Conservation (phyloP, 1,140 invertebrate genomes). For the Sminthurinus signatus region DNA sequence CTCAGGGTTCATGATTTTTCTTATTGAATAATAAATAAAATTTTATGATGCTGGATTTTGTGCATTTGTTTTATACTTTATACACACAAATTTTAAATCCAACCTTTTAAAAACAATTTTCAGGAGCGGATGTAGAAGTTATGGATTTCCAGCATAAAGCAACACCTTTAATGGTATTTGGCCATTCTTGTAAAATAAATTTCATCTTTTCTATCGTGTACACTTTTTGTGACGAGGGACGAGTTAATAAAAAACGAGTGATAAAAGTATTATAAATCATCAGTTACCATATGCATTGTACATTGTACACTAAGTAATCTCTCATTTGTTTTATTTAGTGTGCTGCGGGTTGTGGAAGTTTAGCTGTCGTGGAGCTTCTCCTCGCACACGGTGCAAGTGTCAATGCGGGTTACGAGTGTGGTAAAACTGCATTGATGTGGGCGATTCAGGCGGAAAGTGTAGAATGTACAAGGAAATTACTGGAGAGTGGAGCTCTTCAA, state of each 20-base stretch:
- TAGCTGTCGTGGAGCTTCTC: constrained; percentile 20
- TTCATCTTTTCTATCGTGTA: too few relatives aligned
- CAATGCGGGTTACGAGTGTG: constrained; percentile 32
- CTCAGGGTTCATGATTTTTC: constrained; percentile 35
- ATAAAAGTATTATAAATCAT: too few relatives aligned
- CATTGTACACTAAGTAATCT: too few relatives aligned
- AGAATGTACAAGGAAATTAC: constrained; percentile 32
- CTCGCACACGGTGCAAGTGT: constrained; percentile 33
- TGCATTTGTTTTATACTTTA: too few relatives aligned
- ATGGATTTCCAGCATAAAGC: constrained; percentile 61
- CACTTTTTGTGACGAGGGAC: too few relatives aligned
- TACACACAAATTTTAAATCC: constrained; percentile 18
- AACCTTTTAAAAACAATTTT: background rate
- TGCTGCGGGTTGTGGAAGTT: constrained; percentile 14
- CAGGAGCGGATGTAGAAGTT: constrained; percentile 56
- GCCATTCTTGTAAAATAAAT: too few relatives aligned
- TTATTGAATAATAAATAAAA: too few relatives aligned
- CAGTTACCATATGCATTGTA: too few relatives aligned
- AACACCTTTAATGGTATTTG: constrained; percentile 60
- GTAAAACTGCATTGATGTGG: constrained; percentile 34
- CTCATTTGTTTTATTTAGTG: too few relatives aligned
- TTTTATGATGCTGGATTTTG: too few relatives aligned
- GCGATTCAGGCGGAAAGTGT: constrained; percentile 28
- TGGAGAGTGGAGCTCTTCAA: constrained; percentile 36
- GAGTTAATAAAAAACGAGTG: too few relatives aligned